phyloP scores from a whole-genome alignment of 2,113 vertebrate species.

The Cisticola juncidis region DNA sequence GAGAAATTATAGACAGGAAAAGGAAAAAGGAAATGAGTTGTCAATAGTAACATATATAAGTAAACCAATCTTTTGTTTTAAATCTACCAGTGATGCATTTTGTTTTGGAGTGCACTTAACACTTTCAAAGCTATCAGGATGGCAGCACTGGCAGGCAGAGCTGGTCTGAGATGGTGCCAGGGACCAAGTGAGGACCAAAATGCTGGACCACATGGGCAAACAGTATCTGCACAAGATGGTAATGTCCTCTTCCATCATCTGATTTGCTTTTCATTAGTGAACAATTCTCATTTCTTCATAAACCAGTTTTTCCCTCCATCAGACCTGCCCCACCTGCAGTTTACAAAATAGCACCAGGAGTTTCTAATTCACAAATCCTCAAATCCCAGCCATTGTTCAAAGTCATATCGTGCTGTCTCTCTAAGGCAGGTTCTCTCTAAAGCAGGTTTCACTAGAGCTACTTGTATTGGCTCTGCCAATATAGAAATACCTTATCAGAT shows the following conservation, averaged over 20 bases:
- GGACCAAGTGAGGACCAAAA: not conserved
- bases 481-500: not conserved
- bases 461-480: not conserved
- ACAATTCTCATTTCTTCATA: not conserved
- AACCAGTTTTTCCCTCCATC: not conserved
- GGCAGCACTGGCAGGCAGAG: not conserved
- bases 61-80: not conserved
- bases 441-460: not conserved
- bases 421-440: not conserved
- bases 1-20: not conserved
- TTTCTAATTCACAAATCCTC: not conserved
- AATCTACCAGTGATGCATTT: not conserved
- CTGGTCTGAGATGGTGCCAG: not conserved
- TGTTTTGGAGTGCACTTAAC: not conserved
- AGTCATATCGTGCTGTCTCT: not conserved
- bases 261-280: not conserved
- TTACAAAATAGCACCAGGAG: not conserved
- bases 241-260: not conserved
- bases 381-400: not conserved
- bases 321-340: not conserved
- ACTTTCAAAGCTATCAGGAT: not conserved
- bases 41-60: not conserved
- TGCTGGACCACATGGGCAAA: rapidly evolving
- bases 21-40: not conserved
- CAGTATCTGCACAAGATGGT: not conserved